These are phyloP conservation scores for Aricia agestis DNA, from an alignment of 1,140 invertebrate species.

Conservation along the genomic window DNA sequence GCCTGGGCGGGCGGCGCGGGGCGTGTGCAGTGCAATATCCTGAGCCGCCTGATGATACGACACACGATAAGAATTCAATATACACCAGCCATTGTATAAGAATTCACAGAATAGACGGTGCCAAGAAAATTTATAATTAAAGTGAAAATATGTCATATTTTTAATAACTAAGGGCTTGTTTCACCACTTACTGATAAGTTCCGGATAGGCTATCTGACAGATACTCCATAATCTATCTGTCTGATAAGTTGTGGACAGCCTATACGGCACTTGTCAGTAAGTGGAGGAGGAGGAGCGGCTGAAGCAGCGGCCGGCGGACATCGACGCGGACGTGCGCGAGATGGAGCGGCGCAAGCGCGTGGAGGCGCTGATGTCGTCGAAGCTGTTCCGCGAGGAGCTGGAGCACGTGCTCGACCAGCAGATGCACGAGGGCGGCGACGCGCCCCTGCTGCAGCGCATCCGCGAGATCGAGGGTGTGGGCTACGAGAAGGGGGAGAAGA, in stretches of 20 bases:
- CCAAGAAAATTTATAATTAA: slow-evolving; percentile 1
- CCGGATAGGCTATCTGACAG: no score
- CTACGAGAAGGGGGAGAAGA: slow-evolving; percentile 97
- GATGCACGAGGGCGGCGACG: slow-evolving; percentile 89
- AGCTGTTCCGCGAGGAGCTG: slow-evolving; percentile 96
- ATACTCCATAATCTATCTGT: no score
- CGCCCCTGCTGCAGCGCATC: slow-evolving; percentile 95
- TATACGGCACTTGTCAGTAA: no score
- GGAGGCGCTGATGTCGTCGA: slow-evolving; percentile 96
- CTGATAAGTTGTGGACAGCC: no score
- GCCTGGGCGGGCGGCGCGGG: no score
- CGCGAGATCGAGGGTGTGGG: slow-evolving; percentile 96
- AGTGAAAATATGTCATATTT: not conserved
- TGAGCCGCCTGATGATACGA: slow-evolving; percentile 31
- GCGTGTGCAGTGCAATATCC: slow-evolving; percentile 33
- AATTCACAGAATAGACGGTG: not conserved
- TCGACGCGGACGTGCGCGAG: slow-evolving; percentile 95
- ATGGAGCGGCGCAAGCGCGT: slow-evolving; percentile 98
- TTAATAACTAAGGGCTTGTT: no score
- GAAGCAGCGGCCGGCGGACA: slow-evolving; percentile 90
- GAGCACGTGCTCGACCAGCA: slow-evolving; percentile 97
- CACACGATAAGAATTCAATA: slow-evolving; percentile 30
- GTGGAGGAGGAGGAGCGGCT: slow-evolving; percentile 81
- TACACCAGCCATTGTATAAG: slow-evolving; percentile 9
- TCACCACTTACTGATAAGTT: no score